Evolutionary conservation across 2,797 vertebrate species (phyloP), one percentile per base, ranked within the genome.

Genomic region (Pagetopsis macropterus): DNA sequence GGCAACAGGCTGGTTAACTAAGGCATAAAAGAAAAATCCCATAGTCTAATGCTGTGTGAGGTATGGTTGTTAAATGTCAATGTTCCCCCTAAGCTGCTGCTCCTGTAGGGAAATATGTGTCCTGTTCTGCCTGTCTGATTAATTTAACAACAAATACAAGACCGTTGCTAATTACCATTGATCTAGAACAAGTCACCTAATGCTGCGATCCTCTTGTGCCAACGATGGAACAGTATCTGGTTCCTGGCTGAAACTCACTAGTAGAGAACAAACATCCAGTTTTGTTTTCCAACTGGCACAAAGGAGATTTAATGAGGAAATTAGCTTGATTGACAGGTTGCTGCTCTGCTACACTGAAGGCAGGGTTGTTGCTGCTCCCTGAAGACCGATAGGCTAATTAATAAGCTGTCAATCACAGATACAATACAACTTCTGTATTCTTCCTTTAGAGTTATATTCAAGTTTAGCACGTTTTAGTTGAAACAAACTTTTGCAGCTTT

Each of bases 31-130:
- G 48, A 60, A 13, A 56, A 12, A 54, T 10, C 58, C 37, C 16
- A 33, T 12, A 6, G 16, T 54, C 46, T 33, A 31, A 27, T 27
- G 56, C 49, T 17, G 43, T 3, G 50, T 52, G 31, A 66, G 56
- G 62, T 19, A 37, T 60, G 44, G 45, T 15, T 31, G 43, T 45
- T 52, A 65, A 76, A 82, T 65, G 57, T 70, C 70, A 55, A 59
- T 51, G 31, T 65, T 3, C 5, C 11, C 48, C 40, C 43, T 48
- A 61, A 40, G 64, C 19, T 17, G 3, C 37, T 17, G 72, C 65
- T 62, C 65, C 2, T 43, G 19, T 13, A 3, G 33, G 43, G 5
- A 61, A 31, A 46, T 55, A 61, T 55, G 44, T 33, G 33, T 31
- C 23, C 46, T 33, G 21, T 1, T 54, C 50, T 60, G 3, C 0